A percentile compares a stretch with the other conserved stretches of the same genome.
Conservation (phyloP, 2,888 invertebrate species). For the Criorhina ranunculi region DNA sequence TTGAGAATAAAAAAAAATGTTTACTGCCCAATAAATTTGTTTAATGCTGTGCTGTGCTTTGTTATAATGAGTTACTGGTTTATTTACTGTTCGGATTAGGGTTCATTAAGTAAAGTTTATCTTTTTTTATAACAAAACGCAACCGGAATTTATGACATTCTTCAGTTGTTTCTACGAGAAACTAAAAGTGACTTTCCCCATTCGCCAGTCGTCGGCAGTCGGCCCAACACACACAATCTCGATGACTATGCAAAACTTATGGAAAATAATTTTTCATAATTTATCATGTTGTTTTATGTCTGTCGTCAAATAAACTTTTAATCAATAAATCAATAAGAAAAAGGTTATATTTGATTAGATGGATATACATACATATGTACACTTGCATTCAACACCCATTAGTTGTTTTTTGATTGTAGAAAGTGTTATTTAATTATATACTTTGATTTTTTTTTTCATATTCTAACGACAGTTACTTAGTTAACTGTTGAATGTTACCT, state of each 20-base stretch:
- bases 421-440: neutral
- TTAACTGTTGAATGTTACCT: neutral
- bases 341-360: neutral
- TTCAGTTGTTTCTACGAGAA: neutral
- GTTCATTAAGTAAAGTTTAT: neutral
- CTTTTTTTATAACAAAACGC: neutral
- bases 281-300: neutral
- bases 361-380: neutral
- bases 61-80: neutral
- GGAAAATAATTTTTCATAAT: neutral
- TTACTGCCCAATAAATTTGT: neutral
- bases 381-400: neutral
- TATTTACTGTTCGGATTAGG: neutral
- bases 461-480: neutral
- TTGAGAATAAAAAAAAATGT: neutral
- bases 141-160: neutral
- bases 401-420: neutral
- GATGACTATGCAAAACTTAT: neutral
- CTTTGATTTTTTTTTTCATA: neutral
- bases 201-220: too few relatives aligned
- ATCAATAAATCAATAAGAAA: conserved; percentile 5
- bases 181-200: neutral
- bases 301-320: neutral
- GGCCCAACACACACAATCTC: neutral
- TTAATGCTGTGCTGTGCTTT: too few relatives aligned